These are phyloP conservation scores for Standfussiana lucernea DNA, from an alignment of 2,888 invertebrate genomes.

Conservation along the genomic window DNA sequence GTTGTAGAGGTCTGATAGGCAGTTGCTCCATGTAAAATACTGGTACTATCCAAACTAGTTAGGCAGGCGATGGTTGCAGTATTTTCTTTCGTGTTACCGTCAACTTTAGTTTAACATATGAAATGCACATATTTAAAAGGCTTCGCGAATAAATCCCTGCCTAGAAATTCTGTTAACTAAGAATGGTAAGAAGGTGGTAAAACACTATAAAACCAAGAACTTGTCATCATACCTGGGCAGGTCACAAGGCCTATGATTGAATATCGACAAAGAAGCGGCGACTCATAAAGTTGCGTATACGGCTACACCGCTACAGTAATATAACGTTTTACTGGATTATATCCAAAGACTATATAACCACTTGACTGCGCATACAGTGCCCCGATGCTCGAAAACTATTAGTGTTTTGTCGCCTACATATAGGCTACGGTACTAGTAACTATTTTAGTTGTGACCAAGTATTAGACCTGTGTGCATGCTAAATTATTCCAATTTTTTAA, in stretches of 20 bases:
- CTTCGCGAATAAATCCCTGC: neutral
- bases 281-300: conserved; percentile 5
- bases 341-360: too few relatives aligned
- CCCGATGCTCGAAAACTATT: too few relatives aligned
- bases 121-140: neutral
- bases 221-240: conserved; percentile 6
- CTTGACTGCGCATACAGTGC: too few relatives aligned
- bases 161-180: neutral
- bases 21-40: neutral
- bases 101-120: neutral
- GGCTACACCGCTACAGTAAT: neutral
- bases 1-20: neutral
- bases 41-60: neutral
- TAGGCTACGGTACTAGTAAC: too few relatives aligned
- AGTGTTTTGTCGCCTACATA: too few relatives aligned
- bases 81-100: neutral
- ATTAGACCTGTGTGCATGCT: too few relatives aligned
- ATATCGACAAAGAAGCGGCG: neutral
- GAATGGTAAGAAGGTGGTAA: neutral
- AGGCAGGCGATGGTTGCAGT: neutral
- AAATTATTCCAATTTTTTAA: too few relatives aligned
- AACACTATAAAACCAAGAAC: neutral
- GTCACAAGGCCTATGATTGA: neutral
- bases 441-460: too few relatives aligned
- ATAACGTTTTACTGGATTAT: neutral